Base-by-base conservation (phyloP, 2,797 vertebrate genomes). In the Macrochelys suwanniensis region DNA sequence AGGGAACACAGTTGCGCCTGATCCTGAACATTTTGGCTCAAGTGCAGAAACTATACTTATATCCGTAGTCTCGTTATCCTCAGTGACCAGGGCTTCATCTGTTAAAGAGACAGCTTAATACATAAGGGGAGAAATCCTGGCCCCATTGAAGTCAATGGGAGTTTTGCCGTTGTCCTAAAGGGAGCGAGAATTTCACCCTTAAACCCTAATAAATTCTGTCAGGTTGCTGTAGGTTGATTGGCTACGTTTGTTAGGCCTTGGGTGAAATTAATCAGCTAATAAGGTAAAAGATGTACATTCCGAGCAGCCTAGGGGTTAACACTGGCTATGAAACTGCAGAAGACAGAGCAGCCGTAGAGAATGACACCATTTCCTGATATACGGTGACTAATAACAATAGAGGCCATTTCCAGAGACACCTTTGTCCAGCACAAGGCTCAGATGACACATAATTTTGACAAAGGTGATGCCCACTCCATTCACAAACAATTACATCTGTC, bases 281-380 rank as follows among this genome's bases (percentile, higher is more conserved):
- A 31, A 77, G 12, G 26, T 13, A 49, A 47, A 49, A 28, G 74
- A 49, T 77, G 74, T 49, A 49, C 26, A 28, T 11, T 21, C 9
- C 74, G 82, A 59, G 59, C 50, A 59, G 93, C 65, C 4, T 23
- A 33, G 11, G 1, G 21, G 16, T 33, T 33, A 33, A 77, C 0
- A 0, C 47, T 0, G 4, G 37, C 5, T 17, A 16, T 0, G 7
- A 84, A 57, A 61, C 84, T 93, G 49, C 5, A 9, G 87, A 77
- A 15, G 74, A 84, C 47, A 13, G 90, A 1, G 28, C 1, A 88
- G 31, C 42, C 84, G 42, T 59, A 90, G 61, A n/a, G 77, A 57
- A 77, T 93, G 96, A 96, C 93, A 89, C 2, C 91, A 68, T 85
- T 92, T 96, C 94, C 95, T 96, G 49, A 0, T 0, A 7, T 57